A percentile compares a stretch with the other conserved stretches of the same genome.
Evolutionary conservation across 2,888 invertebrate genomes (phyloP).

Genomic region (Coleophora flavipennella): DNA sequence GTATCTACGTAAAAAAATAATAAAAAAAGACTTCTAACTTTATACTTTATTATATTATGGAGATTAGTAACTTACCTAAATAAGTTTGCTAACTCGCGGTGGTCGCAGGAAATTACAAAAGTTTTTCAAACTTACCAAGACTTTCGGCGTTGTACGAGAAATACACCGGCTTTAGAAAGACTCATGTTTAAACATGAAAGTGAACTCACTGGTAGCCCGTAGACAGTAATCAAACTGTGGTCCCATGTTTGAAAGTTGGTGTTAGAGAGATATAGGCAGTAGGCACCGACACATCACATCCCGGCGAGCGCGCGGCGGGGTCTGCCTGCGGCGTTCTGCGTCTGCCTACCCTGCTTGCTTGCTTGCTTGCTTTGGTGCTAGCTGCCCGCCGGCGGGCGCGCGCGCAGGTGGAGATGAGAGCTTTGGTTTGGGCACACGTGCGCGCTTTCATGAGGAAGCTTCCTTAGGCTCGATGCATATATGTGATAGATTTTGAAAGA

Average conservation of each 20-base stretch:
- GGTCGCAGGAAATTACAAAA: conserved; percentile 22
- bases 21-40: too few species aligned
- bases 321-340: too few species aligned
- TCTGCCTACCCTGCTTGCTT: too few species aligned
- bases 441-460: conserved; percentile 50
- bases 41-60: background rate
- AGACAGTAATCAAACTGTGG: conserved; percentile 67
- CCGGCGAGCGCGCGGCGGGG: conserved; percentile 50
- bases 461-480: conserved; percentile 20
- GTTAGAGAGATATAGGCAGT: conserved; percentile 12
- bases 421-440: conserved; percentile 47
- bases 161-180: background rate
- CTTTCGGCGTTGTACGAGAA: too few species aligned
- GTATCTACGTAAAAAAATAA: background rate
- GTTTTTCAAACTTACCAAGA: conserved; percentile 14
- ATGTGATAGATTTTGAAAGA: too few species aligned
- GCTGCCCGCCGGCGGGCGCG: conserved; percentile 24
- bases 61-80: conserved; percentile 9
- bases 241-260: conserved; percentile 39
- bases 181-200: background rate
- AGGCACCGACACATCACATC: conserved; percentile 60
- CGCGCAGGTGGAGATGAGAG: conserved; percentile 47
- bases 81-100: conserved; percentile 18
- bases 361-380: conserved; percentile 36
- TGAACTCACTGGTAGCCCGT: conserved; percentile 60